Percentiles rank a stretch among this genome's conserved stretches.
Evolutionary conservation across 2,797 vertebrate species (phyloP).

Genomic region (Megalops cyprinoides): DNA sequence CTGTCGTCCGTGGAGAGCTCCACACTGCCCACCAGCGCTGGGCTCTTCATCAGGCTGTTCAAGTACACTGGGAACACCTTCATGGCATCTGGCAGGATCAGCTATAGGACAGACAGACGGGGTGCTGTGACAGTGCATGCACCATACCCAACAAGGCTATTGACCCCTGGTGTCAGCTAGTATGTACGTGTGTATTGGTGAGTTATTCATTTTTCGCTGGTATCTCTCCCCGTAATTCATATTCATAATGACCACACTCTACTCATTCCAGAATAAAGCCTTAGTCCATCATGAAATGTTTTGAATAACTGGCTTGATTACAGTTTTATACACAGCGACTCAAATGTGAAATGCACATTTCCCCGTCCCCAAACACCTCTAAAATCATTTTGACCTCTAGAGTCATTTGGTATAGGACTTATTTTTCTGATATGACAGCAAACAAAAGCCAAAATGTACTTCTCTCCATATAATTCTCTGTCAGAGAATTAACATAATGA

Average conservation of each 20-base stretch:
- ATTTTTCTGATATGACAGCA: background rate
- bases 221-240: background rate
- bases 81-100: slow-evolving; percentile 90
- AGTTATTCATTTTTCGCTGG: background rate
- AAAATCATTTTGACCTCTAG: background rate
- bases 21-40: slow-evolving; percentile 79
- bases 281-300: no score
- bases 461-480: background rate
- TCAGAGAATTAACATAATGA: slow-evolving; percentile 1
- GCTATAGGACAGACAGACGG: slow-evolving; percentile 75
- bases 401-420: background rate
- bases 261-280: no score
- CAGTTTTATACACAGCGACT: no score
- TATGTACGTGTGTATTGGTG: background rate
- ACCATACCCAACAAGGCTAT: no score
- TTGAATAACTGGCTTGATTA: no score
- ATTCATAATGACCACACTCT: no score
- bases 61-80: slow-evolving; percentile 94
- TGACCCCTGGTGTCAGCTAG: background rate
- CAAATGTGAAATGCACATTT: no score
- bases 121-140: background rate
- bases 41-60: slow-evolving; percentile 90
- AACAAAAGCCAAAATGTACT: background rate
- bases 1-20: slow-evolving; percentile 87
- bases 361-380: no score